These are phyloP conservation scores for Caprella mutica DNA, from an alignment of 2,888 invertebrate species.

Conservation along the genomic window DNA sequence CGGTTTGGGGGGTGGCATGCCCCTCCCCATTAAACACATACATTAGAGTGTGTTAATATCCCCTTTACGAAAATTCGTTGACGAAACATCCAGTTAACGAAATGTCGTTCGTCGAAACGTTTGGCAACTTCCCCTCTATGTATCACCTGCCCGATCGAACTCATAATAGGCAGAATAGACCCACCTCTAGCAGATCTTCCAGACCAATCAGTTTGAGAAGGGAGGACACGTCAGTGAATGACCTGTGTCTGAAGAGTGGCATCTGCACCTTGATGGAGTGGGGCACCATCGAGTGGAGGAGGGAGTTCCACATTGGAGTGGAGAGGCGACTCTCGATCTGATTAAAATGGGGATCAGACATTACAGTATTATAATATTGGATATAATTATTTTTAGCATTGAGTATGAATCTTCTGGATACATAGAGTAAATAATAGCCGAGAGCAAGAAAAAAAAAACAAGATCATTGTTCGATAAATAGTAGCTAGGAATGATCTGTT, in stretches of 20 bases:
- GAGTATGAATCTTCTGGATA: not conserved
- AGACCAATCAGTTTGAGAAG: slow-evolving; percentile 19
- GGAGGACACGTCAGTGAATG: slow-evolving; percentile 53
- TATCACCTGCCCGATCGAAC: not conserved
- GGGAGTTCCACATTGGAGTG: slow-evolving; percentile 18
- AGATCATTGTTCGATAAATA: no score
- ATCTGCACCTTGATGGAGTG: slow-evolving; percentile 42
- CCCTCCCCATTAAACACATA: no score
- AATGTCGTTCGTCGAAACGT: no score
- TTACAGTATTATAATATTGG: not conserved
- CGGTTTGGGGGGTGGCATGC: no score
- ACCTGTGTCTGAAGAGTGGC: slow-evolving; percentile 65
- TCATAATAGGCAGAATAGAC: not conserved
- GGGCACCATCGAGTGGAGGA: slow-evolving; percentile 22
- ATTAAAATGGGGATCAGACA: not conserved
- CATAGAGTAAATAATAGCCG: not conserved
- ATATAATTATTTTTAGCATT: not conserved
- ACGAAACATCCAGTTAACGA: no score
- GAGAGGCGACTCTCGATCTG: slow-evolving; percentile 24
- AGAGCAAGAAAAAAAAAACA: not conserved
- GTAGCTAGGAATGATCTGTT: not conserved
- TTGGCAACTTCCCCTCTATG: no score
- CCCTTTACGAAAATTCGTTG: no score
- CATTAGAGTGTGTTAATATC: no score
- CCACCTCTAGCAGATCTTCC: slow-evolving; percentile 20